These are phyloP conservation scores for Atherix ibis DNA, from an alignment of 2,888 invertebrate genomes.

Conservation along the genomic window DNA sequence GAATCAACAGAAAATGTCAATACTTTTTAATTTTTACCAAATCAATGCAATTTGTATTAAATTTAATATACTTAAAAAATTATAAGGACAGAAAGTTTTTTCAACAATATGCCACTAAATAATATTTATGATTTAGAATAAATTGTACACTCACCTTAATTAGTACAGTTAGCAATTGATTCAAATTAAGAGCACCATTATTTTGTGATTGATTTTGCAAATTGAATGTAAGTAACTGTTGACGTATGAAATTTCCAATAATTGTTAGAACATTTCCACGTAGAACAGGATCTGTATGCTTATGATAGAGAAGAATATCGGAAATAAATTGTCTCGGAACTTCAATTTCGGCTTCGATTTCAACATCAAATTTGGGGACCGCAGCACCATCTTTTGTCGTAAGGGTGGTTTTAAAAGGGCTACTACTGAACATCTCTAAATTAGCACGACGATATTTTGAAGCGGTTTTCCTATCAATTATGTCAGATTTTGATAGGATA, in stretches of 20 bases:
- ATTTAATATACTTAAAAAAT: too few species aligned
- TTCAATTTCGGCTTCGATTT: too few species aligned
- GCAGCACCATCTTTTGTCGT: not conserved
- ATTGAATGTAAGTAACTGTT: slow-evolving; percentile 5
- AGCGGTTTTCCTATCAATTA: slow-evolving; percentile 17
- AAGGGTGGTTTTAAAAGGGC: not conserved
- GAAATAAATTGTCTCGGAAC: slow-evolving; percentile 13
- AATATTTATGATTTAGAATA: too few species aligned
- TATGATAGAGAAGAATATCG: slow-evolving; percentile 27
- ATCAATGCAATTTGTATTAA: too few species aligned
- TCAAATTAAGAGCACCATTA: slow-evolving; percentile 17
- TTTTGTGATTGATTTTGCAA: not conserved
- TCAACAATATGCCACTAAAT: too few species aligned
- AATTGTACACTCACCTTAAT: too few species aligned
- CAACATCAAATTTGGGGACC: not conserved
- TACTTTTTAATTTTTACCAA: too few species aligned
- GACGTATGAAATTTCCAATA: slow-evolving; percentile 25
- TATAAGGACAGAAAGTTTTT: too few species aligned
- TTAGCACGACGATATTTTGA: not conserved
- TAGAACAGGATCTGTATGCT: slow-evolving; percentile 30
- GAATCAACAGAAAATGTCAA: too few species aligned
- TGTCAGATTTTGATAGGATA: slow-evolving; percentile 26
- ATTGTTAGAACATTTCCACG: slow-evolving; percentile 30
- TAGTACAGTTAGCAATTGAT: slow-evolving; percentile 26
- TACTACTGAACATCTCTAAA: not conserved